Evolutionary conservation across 2,113 vertebrate genomes (phyloP).

Genomic region (Parotia lawesii): DNA sequence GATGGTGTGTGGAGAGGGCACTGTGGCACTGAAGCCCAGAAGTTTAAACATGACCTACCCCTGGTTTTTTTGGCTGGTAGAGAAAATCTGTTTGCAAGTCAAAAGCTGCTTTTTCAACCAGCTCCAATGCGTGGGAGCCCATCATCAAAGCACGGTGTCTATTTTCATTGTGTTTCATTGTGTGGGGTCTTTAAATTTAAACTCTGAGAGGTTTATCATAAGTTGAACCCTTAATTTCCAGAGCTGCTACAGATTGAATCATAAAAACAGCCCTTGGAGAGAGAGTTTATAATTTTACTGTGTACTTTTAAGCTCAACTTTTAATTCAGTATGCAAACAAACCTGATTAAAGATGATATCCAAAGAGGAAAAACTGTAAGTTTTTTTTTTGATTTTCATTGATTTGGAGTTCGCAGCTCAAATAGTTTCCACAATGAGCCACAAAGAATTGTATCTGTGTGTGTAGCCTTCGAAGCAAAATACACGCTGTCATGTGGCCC

Average conservation of each 20-base stretch:
- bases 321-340: background rate
- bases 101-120: background rate
- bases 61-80: background rate
- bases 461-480: constrained; percentile 9
- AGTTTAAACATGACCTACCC: background rate
- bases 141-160: background rate
- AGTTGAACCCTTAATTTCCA: background rate
- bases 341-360: constrained; percentile 19
- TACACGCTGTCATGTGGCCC: background rate
- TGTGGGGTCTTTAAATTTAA: background rate
- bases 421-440: constrained; percentile 10
- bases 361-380: background rate
- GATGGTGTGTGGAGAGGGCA: rapidly evolving
- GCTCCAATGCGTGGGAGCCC: background rate
- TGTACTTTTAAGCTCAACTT: background rate
- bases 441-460: background rate
- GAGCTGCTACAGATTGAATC: background rate
- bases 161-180: background rate
- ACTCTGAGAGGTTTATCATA: background rate
- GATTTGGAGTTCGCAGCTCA: constrained; percentile 10
- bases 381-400: constrained; percentile 9
- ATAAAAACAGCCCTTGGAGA: background rate
- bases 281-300: background rate
- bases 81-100: background rate
- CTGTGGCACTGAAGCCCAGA: background rate